A percentile compares a stretch with the other conserved stretches of the same genome.
Evolutionary conservation across 2,797 vertebrate species (phyloP).

Genomic region (Dallia pectoralis): DNA sequence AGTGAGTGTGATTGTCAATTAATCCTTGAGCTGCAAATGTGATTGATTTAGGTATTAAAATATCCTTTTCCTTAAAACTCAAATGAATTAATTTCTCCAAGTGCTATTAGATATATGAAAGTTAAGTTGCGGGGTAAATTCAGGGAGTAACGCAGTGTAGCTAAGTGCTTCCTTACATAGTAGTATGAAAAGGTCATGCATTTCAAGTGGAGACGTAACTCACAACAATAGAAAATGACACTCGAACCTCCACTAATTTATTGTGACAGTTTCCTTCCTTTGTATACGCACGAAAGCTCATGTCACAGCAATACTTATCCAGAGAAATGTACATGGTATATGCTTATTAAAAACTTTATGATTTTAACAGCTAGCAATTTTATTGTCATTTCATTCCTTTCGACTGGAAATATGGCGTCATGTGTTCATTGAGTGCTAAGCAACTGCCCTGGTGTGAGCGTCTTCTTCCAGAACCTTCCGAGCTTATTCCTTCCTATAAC

Average conservation of each 20-base stretch:
- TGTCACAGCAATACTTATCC: not conserved
- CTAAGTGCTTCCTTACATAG: not conserved
- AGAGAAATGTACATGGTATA: not conserved
- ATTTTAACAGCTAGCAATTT: not conserved
- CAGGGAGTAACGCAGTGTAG: not conserved
- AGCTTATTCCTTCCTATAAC: not conserved
- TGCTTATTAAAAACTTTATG: not conserved
- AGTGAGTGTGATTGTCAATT: conserved; percentile 29
- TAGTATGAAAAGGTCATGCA: not conserved
- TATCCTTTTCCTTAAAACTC: not conserved
- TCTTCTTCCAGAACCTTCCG: not conserved
- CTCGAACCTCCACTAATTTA: not conserved
- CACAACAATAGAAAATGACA: conserved; percentile 1
- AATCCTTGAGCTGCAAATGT: conserved; percentile 33
- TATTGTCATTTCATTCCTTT: not conserved
- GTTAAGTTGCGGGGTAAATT: not conserved
- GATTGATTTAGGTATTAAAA: not conserved
- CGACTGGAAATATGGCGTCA: not conserved
- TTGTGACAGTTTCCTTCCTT: not conserved
- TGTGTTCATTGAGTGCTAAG: not conserved
- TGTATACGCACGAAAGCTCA: not conserved
- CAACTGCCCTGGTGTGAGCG: conserved; percentile 25
- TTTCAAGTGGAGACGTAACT: not conserved
- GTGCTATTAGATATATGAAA: not conserved
- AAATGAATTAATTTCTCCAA: not conserved